Evolutionary conservation across 1,140 invertebrate genomes (phyloP).

Genomic region (Nephotettix cincticeps): DNA sequence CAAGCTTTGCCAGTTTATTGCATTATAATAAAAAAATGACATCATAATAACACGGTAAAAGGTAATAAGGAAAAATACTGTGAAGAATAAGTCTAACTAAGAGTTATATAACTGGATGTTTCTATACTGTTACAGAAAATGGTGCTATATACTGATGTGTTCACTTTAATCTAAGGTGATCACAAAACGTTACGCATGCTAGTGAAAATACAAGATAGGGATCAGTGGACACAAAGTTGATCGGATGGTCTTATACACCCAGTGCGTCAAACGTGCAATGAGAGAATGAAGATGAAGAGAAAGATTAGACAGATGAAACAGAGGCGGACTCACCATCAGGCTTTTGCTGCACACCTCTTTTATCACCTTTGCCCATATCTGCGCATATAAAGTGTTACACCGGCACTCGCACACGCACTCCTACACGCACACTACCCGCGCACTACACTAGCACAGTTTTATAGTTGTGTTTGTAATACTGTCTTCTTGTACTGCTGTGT

Average conservation of each 20-base stretch:
- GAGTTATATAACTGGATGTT: no score
- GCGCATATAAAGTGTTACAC: not conserved
- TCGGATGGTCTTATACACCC: not conserved
- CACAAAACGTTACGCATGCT: no score
- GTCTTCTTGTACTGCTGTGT: slow-evolving; percentile 13
- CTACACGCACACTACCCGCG: not conserved
- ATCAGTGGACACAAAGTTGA: not conserved
- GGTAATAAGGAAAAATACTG: no score
- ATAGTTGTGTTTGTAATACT: slow-evolving; percentile 14
- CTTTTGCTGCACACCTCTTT: slow-evolving; percentile 49
- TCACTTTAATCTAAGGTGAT: no score
- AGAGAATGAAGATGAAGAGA: not conserved
- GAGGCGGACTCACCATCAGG: slow-evolving; percentile 48
- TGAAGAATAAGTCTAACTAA: no score
- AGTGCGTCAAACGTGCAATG: not conserved
- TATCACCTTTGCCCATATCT: slow-evolving; percentile 53
- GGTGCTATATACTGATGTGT: no score
- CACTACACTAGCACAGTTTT: not conserved
- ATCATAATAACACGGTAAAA: no score
- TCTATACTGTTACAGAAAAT: no score
- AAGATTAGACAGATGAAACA: not conserved
- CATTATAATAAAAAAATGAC: no score
- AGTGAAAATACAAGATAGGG: no score
- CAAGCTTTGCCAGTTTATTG: no score
- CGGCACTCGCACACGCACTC: not conserved